Percentiles rank a stretch among this genome's conserved stretches.
Conservation (phyloP, 2,797 vertebrate species). For the Melanotaenia trifasciata region DNA sequence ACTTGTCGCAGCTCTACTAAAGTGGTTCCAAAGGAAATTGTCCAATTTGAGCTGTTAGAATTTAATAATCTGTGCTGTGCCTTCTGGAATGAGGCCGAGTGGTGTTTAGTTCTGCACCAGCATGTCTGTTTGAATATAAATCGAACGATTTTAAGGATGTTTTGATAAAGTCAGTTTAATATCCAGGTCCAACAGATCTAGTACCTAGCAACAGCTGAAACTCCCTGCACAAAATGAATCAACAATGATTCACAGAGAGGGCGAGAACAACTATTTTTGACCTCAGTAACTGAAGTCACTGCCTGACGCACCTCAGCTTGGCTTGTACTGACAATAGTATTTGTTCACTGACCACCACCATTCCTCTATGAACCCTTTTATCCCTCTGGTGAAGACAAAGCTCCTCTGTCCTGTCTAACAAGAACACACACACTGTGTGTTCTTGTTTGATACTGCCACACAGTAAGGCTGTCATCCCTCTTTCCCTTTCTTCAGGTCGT, state of each 20-base stretch:
- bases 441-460: slow-evolving; percentile 40
- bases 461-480: slow-evolving; percentile 57
- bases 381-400: slow-evolving; percentile 57
- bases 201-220: slow-evolving; percentile 18
- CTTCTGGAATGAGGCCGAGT: background rate
- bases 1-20: slow-evolving; percentile 6
- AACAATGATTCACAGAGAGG: slow-evolving; percentile 39
- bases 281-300: slow-evolving; percentile 8
- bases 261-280: slow-evolving; percentile 38
- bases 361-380: slow-evolving; percentile 48
- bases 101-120: slow-evolving; percentile 3
- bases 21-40: slow-evolving; percentile 23
- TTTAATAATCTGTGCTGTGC: slow-evolving; percentile 26
- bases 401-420: slow-evolving; percentile 57
- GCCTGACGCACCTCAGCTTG: slow-evolving; percentile 30
- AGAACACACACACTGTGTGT: slow-evolving; percentile 12
- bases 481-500: slow-evolving; percentile 42
- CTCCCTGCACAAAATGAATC: slow-evolving; percentile 9
- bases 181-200: background rate
- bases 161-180: slow-evolving; percentile 13
- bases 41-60: slow-evolving; percentile 5
- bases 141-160: background rate
- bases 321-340: slow-evolving; percentile 39
- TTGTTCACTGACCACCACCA: slow-evolving; percentile 51
- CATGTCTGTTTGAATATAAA: slow-evolving; percentile 9